Base-by-base conservation (phyloP, 2,797 vertebrate species). In the Champsocephalus gunnari region DNA sequence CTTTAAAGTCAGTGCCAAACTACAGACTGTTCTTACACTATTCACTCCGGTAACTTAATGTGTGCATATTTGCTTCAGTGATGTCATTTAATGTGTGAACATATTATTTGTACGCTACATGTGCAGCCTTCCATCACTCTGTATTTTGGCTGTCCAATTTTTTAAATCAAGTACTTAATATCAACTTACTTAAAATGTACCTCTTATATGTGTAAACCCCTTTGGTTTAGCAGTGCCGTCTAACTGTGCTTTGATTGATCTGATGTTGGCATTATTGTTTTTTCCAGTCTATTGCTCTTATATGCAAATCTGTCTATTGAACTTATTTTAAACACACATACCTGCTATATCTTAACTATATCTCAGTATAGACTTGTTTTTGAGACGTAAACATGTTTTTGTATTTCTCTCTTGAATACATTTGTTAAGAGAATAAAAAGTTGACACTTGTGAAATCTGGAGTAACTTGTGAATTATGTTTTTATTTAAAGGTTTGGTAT, bases 401-500 rank as follows among this genome's bases (percentile, higher is more conserved):
- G 66, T 86, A 83, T 83, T 78, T 81, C 66, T 67, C 71, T 86
- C 70, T 72, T 44, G 75, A 93, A 91, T 93, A 91, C 92, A 56
- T 74, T 72, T 83, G 44, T 79, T 80, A 75, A 70, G 44, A 70
- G 28, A 65, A 75, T 71, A 57, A 12, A 66, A 66, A 14, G n/a
- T 47, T 38, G 5, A 17, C 3, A 10, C 1, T n/a, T 71, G 56
- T 50, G 38, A 12, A 38, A 49, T 65, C 10, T 51, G 28, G 14
- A 2, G 2, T 73, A 56, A 19, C 7, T 64, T 73, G 24, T 7
- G 4, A 55, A 3, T 24, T 11, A 47, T 38, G 34, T 38, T 2
- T 38, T 38, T 38, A 38, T 38, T 14, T 10, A 55, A 6, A 19
- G 34, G 5, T 32, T 64, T 16, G 10, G 6, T n/a, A 3, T 44